Evolutionary conservation across 2,888 invertebrate species (phyloP).

Genomic region (Papilio demoleus): DNA sequence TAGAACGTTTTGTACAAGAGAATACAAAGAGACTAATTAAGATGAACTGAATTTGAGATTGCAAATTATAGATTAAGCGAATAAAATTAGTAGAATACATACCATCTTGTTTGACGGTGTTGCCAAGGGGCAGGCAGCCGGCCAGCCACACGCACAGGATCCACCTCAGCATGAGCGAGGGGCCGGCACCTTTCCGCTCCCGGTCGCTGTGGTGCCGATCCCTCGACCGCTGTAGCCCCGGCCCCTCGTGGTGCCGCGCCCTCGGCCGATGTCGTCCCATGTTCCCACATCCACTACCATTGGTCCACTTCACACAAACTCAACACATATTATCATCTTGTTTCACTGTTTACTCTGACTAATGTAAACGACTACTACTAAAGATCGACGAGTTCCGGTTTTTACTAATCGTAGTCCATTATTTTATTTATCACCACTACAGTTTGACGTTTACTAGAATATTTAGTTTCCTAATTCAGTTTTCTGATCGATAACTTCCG

Average conservation of each 20-base stretch:
- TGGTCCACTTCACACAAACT: conserved; percentile 44
- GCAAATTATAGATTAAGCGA: not conserved
- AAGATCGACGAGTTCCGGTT: not conserved
- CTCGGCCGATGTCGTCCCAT: conserved; percentile 71
- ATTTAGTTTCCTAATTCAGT: conserved; percentile 14
- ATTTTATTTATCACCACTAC: not conserved
- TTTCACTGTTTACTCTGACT: not conserved
- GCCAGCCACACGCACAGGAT: conserved; percentile 75
- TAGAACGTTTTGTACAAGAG: conserved; percentile 17
- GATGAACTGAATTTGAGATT: not conserved
- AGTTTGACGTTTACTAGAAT: not conserved
- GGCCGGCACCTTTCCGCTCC: conserved; percentile 66
- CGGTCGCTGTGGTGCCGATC: conserved; percentile 79
- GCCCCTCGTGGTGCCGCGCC: conserved; percentile 58
- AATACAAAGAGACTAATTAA: conserved; percentile 30
- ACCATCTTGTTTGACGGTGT: conserved; percentile 80
- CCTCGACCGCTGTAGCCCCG: conserved; percentile 58
- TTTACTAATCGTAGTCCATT: conserved; percentile 4
- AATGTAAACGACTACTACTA: not conserved
- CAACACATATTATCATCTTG: conserved; percentile 24
- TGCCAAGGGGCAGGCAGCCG: conserved; percentile 73
- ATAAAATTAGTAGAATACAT: conserved; percentile 49
- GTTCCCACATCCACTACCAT: conserved; percentile 50
- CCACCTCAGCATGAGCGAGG: conserved; percentile 75
- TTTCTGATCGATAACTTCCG: conserved; percentile 27